A percentile compares a stretch with the other conserved stretches of the same genome.
phyloP scores from a whole-genome alignment of 2,888 invertebrate species.

The Himalopsyche japonica region DNA sequence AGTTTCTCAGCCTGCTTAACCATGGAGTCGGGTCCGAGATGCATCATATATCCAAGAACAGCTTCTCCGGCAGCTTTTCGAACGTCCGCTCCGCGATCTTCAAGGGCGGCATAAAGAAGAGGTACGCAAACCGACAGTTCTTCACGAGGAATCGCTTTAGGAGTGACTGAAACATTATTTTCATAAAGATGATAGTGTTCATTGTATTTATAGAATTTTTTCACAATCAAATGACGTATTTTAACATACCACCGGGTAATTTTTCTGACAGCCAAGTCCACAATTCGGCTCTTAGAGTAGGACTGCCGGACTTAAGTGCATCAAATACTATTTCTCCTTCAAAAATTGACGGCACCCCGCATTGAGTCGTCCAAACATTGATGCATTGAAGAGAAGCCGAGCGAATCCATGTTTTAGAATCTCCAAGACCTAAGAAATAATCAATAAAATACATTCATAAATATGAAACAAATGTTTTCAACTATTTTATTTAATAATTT shows the following conservation, averaged over 20 bases:
- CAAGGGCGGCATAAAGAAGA: slow-evolving; percentile 77
- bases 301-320: slow-evolving; percentile 83
- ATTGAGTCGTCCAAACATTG: slow-evolving; percentile 82
- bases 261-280: slow-evolving; percentile 86
- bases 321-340: slow-evolving; percentile 90
- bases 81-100: slow-evolving; percentile 90
- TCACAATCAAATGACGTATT: background rate
- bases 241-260: slow-evolving; percentile 68
- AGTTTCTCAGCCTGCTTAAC: slow-evolving; percentile 74
- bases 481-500: background rate
- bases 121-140: slow-evolving; percentile 80
- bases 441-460: background rate
- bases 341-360: slow-evolving; percentile 74
- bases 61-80: slow-evolving; percentile 89
- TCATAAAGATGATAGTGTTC: too few species aligned
- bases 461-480: background rate
- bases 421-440: slow-evolving; percentile 60
- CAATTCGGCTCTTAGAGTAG: slow-evolving; percentile 77
- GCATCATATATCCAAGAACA: slow-evolving; percentile 90
- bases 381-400: slow-evolving; percentile 80
- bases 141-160: slow-evolving; percentile 76
- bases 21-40: slow-evolving; percentile 83
- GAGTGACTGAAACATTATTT: slow-evolving; percentile 59
- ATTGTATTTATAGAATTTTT: too few species aligned
- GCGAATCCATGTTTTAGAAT: slow-evolving; percentile 79